phyloP scores from a whole-genome alignment of 1,140 invertebrate species.

The Calosoma granatense region DNA sequence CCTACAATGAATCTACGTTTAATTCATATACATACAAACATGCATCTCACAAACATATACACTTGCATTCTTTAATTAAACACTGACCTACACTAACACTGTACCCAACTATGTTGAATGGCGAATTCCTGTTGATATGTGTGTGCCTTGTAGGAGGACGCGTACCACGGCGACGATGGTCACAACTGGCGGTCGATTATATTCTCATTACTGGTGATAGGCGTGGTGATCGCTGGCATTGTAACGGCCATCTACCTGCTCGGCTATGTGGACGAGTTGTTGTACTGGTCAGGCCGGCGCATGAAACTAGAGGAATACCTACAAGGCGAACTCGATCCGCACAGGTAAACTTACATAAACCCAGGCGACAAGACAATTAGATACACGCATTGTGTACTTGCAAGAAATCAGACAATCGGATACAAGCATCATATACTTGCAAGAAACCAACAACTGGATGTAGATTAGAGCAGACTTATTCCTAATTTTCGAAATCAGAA shows the following conservation, averaged over 20 bases:
- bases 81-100: too few relatives aligned
- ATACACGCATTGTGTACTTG: too few relatives aligned
- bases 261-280: conserved; percentile 76
- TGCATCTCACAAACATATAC: not conserved
- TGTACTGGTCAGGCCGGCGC: conserved; percentile 73
- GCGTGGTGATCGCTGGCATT: conserved; percentile 72
- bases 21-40: not conserved
- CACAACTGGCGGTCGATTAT: conserved; percentile 81
- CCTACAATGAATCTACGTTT: too few relatives aligned
- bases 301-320: conserved; percentile 73
- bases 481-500: too few relatives aligned
- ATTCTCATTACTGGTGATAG: conserved; percentile 73
- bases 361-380: too few relatives aligned
- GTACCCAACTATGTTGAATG: too few relatives aligned
- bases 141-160: conserved; percentile 16
- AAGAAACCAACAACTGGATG: too few relatives aligned
- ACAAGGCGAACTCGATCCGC: conserved; percentile 58
- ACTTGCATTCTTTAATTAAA: too few relatives aligned
- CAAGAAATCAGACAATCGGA: too few relatives aligned
- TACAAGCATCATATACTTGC: too few relatives aligned
- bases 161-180: conserved; percentile 58
- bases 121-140: conserved; percentile 7
- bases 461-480: too few relatives aligned
- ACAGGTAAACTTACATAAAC: too few relatives aligned
- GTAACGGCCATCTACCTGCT: conserved; percentile 75